Percentiles rank a stretch among this genome's conserved stretches.
Conservation (phyloP, 2,797 vertebrate genomes). For the Liparis tanakae region DNA sequence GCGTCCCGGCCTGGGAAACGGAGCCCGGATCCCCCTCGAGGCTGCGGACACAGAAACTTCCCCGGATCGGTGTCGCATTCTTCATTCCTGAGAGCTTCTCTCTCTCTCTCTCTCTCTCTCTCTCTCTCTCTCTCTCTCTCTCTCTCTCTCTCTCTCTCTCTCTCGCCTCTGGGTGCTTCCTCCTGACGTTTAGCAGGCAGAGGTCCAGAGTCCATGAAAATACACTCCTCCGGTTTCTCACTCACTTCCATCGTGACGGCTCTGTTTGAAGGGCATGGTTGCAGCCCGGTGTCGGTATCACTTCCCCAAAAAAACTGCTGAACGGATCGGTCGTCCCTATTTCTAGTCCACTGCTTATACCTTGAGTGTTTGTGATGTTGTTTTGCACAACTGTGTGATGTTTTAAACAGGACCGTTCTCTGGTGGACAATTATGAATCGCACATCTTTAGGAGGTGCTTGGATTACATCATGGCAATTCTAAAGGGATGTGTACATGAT, state of each 20-base stretch:
- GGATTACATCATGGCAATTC: not conserved
- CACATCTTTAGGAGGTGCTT: not conserved
- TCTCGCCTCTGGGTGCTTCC: constrained; percentile 60
- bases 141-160: constrained; percentile 48
- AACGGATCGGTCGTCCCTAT: not conserved
- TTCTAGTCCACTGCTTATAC: not conserved
- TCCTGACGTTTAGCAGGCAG: constrained; percentile 57
- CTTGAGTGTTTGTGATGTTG: not conserved
- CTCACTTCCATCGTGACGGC: constrained; percentile 29
- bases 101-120: constrained; percentile 50
- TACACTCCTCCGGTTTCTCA: constrained; percentile 57
- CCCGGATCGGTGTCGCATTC: constrained; percentile 64
- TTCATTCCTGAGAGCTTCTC: constrained; percentile 55
- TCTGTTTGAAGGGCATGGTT: constrained; percentile 20
- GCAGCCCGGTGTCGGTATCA: not conserved
- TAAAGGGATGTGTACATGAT: not conserved
- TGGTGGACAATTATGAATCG: not conserved
- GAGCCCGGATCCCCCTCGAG: constrained; percentile 47
- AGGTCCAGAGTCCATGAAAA: constrained; percentile 62
- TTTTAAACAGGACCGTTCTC: not conserved
- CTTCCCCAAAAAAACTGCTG: not conserved
- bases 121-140: constrained; percentile 48
- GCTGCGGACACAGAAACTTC: constrained; percentile 61
- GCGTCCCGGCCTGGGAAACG: constrained; percentile 44
- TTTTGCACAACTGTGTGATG: not conserved